Percentiles rank a stretch among this genome's conserved stretches.
Conservation (phyloP, 2,113 vertebrate genomes). For the Perca flavescens region DNA sequence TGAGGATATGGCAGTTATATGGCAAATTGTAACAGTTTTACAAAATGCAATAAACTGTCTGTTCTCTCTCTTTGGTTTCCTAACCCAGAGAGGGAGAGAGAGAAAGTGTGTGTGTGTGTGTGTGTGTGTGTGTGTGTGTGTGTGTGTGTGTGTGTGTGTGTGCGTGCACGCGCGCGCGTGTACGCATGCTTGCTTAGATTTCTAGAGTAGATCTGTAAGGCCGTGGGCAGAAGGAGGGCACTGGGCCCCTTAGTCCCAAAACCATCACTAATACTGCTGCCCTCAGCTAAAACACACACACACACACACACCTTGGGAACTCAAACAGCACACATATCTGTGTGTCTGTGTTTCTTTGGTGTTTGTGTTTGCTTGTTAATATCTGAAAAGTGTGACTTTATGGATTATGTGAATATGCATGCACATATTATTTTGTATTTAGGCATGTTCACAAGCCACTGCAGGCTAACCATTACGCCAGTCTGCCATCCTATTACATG, state of each 20-base stretch:
- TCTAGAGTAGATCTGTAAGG: conserved; percentile 32
- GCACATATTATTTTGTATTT: neutral
- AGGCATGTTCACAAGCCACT: neutral
- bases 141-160: conserved; percentile 11
- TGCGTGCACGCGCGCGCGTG: neutral
- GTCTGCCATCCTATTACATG: neutral
- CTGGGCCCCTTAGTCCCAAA: conserved; percentile 23
- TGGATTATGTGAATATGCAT: neutral
- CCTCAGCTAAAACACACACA: conserved; percentile 17
- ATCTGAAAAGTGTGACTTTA: neutral
- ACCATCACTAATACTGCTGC: conserved; percentile 19
- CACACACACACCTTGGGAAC: neutral
- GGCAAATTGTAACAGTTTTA: neutral
- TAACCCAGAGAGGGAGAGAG: neutral
- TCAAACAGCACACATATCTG: neutral
- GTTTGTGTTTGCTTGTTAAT: neutral
- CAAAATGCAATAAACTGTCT: neutral
- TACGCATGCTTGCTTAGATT: conserved; percentile 1
- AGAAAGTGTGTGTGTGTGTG: neutral
- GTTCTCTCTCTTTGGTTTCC: neutral
- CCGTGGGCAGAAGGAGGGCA: conserved; percentile 48
- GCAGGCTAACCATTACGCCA: neutral
- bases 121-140: conserved; percentile 16
- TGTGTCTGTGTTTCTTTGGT: neutral
- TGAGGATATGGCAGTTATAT: neutral